Conservation (phyloP, 2,888 invertebrate genomes). For the Lasioglossum pauxillum region DNA sequence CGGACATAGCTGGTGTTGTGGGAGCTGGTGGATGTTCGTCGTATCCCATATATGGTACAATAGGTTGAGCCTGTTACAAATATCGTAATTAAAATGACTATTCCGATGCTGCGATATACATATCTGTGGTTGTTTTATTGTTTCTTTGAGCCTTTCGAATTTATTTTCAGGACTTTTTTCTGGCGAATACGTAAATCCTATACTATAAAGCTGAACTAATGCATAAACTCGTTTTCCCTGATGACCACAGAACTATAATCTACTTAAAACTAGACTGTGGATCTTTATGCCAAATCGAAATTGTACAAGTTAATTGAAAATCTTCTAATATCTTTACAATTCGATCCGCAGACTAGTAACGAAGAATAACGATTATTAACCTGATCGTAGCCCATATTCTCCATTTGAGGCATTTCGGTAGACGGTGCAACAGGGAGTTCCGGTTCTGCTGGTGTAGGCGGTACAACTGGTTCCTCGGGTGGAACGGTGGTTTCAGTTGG, state of each 20-base stretch:
- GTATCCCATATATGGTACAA: slow-evolving; percentile 90
- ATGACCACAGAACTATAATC: neutral
- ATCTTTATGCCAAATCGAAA: neutral
- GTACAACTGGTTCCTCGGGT: slow-evolving; percentile 78
- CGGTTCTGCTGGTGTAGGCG: slow-evolving; percentile 86
- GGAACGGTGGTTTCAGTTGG: slow-evolving; percentile 77
- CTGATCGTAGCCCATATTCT: slow-evolving; percentile 88
- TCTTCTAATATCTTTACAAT: neutral
- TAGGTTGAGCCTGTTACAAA: slow-evolving; percentile 75
- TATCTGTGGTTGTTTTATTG: too few species aligned
- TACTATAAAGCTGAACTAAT: too few species aligned
- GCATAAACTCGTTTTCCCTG: too few species aligned
- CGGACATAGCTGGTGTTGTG: slow-evolving; percentile 87
- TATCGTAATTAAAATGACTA: neutral
- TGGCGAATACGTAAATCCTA: too few species aligned
- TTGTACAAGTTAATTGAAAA: neutral
- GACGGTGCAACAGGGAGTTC: slow-evolving; percentile 83
- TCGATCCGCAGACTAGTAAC: neutral
- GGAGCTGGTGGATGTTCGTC: slow-evolving; percentile 88
- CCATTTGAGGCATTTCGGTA: slow-evolving; percentile 85
- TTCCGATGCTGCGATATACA: neutral
- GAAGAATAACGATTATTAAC: slow-evolving; percentile 74
- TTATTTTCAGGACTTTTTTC: too few species aligned
- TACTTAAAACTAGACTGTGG: neutral
- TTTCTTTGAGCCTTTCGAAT: too few species aligned